Percentiles rank a stretch among this genome's conserved stretches.
Conservation (phyloP, 2,113 vertebrate genomes). For the Henicopernis longicauda region DNA sequence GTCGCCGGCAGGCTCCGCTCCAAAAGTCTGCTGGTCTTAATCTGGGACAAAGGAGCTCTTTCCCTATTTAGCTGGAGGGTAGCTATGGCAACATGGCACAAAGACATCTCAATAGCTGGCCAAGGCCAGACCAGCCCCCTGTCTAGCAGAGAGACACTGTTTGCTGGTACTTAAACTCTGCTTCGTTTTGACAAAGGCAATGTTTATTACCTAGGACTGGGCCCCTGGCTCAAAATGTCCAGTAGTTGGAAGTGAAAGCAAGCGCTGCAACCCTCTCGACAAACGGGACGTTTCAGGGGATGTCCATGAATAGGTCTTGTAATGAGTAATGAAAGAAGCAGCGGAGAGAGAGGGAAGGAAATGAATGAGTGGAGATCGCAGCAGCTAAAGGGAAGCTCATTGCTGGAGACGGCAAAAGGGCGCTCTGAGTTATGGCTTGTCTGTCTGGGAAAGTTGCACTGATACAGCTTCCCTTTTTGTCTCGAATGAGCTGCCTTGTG, state of each 20-base stretch:
- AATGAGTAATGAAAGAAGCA: neutral
- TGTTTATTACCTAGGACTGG: constrained; percentile 17
- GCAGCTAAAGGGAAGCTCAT: neutral
- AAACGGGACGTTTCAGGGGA: neutral
- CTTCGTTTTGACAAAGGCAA: neutral
- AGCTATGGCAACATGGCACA: constrained; percentile 61
- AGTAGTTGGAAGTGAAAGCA: neutral
- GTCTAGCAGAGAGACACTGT: neutral
- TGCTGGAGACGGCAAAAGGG: neutral
- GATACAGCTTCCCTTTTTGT: constrained; percentile 16
- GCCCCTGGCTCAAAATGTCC: neutral
- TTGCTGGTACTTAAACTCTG: neutral
- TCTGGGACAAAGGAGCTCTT: constrained; percentile 52
- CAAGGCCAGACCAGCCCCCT: neutral
- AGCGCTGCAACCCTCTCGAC: neutral
- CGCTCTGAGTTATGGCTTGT: neutral
- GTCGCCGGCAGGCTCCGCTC: neutral
- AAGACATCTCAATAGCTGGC: constrained; percentile 50
- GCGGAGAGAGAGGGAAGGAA: neutral
- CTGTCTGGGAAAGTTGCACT: constrained; percentile 41
- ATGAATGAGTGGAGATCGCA: neutral
- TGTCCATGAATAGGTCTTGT: constrained; percentile 17
- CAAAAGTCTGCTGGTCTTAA: constrained; percentile 47
- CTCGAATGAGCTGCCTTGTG: neutral
- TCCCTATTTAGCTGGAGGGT: constrained; percentile 49